Base-by-base conservation (phyloP, 1,140 invertebrate species). In the Dendrolimus punctatus region DNA sequence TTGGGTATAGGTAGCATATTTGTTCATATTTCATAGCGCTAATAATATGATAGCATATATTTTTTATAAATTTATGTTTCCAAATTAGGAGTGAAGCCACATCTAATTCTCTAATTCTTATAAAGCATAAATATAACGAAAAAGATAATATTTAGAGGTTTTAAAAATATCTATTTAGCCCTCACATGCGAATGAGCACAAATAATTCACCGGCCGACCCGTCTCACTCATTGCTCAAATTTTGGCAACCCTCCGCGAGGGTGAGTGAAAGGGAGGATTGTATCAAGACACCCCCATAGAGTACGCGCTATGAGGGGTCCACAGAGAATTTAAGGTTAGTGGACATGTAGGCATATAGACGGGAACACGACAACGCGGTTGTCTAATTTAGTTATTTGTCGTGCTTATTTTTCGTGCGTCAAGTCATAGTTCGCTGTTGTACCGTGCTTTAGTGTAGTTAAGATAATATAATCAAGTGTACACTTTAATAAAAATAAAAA, bases 281-380 rank as follows among this genome's bases (percentile, higher is more conserved):
- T 78, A 80, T 77, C 77, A 76, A 81, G 76, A 62, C 78, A 74
- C 76, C 77, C 71, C 80, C 76, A 83, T 82, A 70, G 77, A 75
- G 76, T 72, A 68, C 73, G 23, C 23, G 66, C 73, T 73, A 70
- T 73, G 71, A 80, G 78, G 76, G 79, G 73, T 75, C 73, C 70
- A 56, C 67, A 59, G 70, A 71, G 76, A 75, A 77, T 85, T 85
- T 85, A 86, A 83, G 82, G 80, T 84, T 87, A 88, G 86, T 88
- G 86, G 86, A 82, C 83, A 88, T 88, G 86, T 87, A 87, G 85
- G 82, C 78, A 83, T 87, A 86, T 79, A 82, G 79, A 86, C 77
- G 82, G 70, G 72, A 81, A 85, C 86, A 88, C 86, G 86, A 81
- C 86, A 82, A 75, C 76, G 77, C 81, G 80, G 86, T 88, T 87